phyloP scores from a whole-genome alignment of 2,888 invertebrate genomes.

The Panorpa germanica region DNA sequence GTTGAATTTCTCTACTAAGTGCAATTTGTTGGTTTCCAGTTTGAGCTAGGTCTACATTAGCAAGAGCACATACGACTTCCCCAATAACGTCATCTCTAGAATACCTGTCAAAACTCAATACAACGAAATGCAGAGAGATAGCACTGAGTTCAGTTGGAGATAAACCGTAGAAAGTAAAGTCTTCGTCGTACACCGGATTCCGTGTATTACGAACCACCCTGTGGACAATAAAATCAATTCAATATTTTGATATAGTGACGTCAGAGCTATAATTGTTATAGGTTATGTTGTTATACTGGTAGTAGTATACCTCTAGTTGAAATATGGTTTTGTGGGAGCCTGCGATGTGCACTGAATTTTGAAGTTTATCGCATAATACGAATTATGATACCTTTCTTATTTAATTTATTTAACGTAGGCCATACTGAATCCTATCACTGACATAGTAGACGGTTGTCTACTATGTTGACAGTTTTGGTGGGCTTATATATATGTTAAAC shows the following conservation, averaged over 20 bases:
- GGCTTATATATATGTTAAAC: too few species aligned
- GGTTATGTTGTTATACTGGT: too few species aligned
- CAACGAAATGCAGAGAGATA: constrained; percentile 85
- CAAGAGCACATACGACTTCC: constrained; percentile 78
- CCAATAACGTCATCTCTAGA: constrained; percentile 97
- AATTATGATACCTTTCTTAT: too few species aligned
- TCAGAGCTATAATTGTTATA: too few species aligned
- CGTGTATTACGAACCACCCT: constrained; percentile 88
- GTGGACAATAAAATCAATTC: constrained; percentile 11
- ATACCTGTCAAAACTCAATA: constrained; percentile 90
- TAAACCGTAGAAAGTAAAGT: constrained; percentile 96
- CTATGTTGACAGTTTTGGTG: too few species aligned
- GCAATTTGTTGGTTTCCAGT: constrained; percentile 63
- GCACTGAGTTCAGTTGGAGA: constrained; percentile 68
- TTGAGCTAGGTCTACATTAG: constrained; percentile 42
- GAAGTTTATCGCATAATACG: too few species aligned
- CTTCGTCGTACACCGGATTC: constrained; percentile 95
- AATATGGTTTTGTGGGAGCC: too few species aligned
- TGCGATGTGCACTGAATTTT: too few species aligned
- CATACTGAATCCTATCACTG: too few species aligned
- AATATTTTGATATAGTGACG: neutral
- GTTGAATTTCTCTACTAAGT: constrained; percentile 75
- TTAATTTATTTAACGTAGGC: too few species aligned
- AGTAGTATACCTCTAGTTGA: too few species aligned
- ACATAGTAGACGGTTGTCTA: too few species aligned